phyloP scores from a whole-genome alignment of 1,140 invertebrate species.

The Manduca sexta region DNA sequence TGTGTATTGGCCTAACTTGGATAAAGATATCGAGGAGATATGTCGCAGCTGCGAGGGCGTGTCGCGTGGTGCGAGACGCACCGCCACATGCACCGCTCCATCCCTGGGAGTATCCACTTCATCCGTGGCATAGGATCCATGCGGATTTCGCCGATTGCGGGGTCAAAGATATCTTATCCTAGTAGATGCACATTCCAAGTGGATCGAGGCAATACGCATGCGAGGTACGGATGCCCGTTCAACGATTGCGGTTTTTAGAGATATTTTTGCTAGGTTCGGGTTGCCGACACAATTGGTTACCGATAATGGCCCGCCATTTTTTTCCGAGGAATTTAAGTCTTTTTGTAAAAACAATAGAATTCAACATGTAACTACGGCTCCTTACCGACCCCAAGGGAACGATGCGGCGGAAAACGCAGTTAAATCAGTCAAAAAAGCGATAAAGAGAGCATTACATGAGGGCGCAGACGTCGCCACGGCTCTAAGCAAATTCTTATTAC shows the following conservation, averaged over 20 bases:
- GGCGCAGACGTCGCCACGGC: background rate
- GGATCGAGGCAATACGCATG: constrained; percentile 21
- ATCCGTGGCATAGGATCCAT: constrained; percentile 26
- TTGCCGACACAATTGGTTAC: constrained; percentile 30
- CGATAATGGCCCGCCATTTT: constrained; percentile 32
- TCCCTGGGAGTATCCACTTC: constrained; percentile 21
- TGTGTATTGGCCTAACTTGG: constrained; percentile 11
- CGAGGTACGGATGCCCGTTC: constrained; percentile 1
- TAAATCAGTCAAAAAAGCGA: constrained; percentile 5
- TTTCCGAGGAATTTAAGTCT: constrained; percentile 21
- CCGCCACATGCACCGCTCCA: constrained; percentile 18
- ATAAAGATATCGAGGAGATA: constrained; percentile 4
- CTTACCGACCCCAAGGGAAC: constrained; percentile 27
- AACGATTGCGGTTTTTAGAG: constrained; percentile 9
- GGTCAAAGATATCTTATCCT: constrained; percentile 13
- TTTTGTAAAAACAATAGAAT: constrained; percentile 32
- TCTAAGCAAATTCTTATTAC: constrained; percentile 8
- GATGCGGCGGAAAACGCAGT: constrained; percentile 24
- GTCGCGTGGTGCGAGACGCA: constrained; percentile 18
- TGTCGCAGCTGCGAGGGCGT: constrained; percentile 14
- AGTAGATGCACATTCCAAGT: constrained; percentile 26
- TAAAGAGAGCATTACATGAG: constrained; percentile 10
- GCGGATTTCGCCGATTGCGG: constrained; percentile 18
- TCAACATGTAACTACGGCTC: constrained; percentile 27
- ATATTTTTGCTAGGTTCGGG: constrained; percentile 26